Percentiles rank a stretch among this genome's conserved stretches.
Conservation (phyloP, 1,140 invertebrate genomes). For the Mizuhopecten yessoensis region DNA sequence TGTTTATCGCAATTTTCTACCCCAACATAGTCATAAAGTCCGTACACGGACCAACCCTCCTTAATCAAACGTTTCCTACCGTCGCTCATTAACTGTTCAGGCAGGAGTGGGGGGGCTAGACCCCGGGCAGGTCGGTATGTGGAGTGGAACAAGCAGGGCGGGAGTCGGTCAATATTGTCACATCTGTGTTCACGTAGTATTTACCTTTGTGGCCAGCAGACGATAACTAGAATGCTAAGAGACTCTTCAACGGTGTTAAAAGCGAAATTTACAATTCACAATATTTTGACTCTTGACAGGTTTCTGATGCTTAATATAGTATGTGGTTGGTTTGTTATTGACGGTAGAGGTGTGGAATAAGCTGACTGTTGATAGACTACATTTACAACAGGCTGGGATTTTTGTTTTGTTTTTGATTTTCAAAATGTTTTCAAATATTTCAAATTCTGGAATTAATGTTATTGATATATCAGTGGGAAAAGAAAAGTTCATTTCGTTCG, state of each 20-base stretch:
- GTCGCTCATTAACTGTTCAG: background rate
- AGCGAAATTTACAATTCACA: background rate
- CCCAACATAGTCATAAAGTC: background rate
- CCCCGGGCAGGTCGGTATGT: background rate
- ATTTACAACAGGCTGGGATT: background rate
- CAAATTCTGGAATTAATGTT: too few species aligned
- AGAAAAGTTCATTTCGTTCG: too few species aligned
- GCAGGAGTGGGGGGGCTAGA: background rate
- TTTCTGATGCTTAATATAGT: background rate
- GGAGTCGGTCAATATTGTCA: conserved; percentile 11
- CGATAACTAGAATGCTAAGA: background rate
- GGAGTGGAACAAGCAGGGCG: background rate
- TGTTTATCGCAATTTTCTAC: background rate
- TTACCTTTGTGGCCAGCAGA: background rate
- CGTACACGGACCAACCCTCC: background rate
- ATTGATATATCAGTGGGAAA: too few species aligned
- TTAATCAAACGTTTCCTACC: background rate
- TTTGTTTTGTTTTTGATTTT: conserved; percentile 6
- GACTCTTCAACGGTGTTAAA: background rate
- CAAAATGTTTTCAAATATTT: conserved; percentile 15
- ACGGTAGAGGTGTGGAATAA: background rate
- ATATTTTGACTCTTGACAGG: conserved; percentile 1
- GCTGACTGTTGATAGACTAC: background rate
- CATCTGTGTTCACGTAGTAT: background rate
- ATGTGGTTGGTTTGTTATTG: background rate